Base-by-base conservation (phyloP, 2,888 invertebrate species). In the Drosophila cyrtoloma region DNA sequence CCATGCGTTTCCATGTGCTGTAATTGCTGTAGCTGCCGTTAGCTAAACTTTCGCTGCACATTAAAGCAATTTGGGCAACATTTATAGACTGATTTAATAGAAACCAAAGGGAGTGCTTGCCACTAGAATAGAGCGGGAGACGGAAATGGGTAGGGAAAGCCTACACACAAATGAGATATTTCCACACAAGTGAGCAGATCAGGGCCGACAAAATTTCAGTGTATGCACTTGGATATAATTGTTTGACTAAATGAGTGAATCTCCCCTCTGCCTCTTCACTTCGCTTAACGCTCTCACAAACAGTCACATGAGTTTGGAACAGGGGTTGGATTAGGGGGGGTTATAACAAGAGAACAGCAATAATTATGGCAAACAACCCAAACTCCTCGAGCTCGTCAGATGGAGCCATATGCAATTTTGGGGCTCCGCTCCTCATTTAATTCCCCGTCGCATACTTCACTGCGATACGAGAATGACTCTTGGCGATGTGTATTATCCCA, bases 11-110 rank as follows among this genome's bases (percentile, higher is more conserved):
- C 33, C 42, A 52, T 32, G 51, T 33, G 51, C 39, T 68, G 64
- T 75, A 66, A 77, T 71, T 82, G 72, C 66, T 77, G 71, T 77
- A 73, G 69, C 71, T 70, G 75, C 56, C 66, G 70, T 81, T 82
- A 81, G 85, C 81, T 89, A 89, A 89, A 88, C 89, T 86, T 86
- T 82, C 76, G 80, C 77, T 82, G 83, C 78, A 88, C 92, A 92
- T 92, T 92, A 89, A 89, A 91, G 87, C 87, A 90, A 91, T 92
- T 92, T 92, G 82, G 86, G 61, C 84, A 86, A 88, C 90, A 89
- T 91, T 92, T 92, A 92, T 90, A 86, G 91, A 92, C 91, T 91
- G 89, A 91, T 92, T 93, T 92, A 92, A 92, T 91, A 84, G 82
- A 87, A 84, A 73, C 79, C 79, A 82, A 75, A 79, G 75, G 44